These are phyloP conservation scores for Nicator chloris DNA, from an alignment of 2,113 vertebrate species.

Conservation along the genomic window DNA sequence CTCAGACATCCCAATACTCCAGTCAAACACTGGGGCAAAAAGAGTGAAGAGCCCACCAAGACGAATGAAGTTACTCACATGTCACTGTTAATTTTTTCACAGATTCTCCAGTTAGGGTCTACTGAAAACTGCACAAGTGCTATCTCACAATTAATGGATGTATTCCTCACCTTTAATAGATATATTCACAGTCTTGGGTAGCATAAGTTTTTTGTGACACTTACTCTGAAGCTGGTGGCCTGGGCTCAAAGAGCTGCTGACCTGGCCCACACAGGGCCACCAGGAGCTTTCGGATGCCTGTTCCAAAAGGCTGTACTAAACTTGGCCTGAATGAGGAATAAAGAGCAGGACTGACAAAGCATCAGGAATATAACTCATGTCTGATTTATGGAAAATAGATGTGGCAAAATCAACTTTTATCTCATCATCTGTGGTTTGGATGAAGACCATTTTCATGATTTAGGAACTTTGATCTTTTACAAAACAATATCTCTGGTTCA, in stretches of 20 bases:
- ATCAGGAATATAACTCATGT: neutral
- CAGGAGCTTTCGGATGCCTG: neutral
- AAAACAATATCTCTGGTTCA: neutral
- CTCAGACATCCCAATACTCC: neutral
- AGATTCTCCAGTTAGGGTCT: neutral
- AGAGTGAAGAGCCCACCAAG: neutral
- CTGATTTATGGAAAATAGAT: neutral
- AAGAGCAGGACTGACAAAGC: neutral
- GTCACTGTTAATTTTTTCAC: neutral
- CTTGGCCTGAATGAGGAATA: neutral
- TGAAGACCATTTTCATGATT: constrained; percentile 16
- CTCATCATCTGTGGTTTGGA: neutral
- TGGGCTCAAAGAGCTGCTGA: neutral
- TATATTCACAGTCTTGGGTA: neutral
- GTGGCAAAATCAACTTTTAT: neutral
- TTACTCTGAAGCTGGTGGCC: neutral
- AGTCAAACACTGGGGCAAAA: neutral
- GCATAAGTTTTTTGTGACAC: neutral
- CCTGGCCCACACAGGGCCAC: neutral
- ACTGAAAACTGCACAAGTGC: neutral
- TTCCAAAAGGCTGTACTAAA: neutral
- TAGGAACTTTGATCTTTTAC: neutral
- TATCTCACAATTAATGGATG: neutral
- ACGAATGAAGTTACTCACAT: neutral
- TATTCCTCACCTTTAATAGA: neutral